These are phyloP conservation scores for Rattus rattus DNA, from an alignment of 2,113 vertebrate genomes.

Conservation along the genomic window DNA sequence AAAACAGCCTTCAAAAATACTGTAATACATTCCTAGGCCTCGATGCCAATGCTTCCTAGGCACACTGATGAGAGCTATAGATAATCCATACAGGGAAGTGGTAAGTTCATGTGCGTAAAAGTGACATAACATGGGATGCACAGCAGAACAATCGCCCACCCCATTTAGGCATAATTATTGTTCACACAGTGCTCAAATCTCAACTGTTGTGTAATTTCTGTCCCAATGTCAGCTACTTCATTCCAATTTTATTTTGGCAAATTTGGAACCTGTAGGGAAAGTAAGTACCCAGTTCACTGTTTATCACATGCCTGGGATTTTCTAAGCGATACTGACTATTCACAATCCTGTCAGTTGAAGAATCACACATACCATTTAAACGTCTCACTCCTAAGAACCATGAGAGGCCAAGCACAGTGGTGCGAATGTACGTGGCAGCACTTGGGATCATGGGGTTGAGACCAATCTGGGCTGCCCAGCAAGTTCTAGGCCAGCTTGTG, in stretches of 20 bases:
- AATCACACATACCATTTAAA: conserved; percentile 68
- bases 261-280: conserved; percentile 66
- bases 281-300: conserved; percentile 52
- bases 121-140: neutral
- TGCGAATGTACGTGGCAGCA: neutral
- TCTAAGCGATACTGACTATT: conserved; percentile 24
- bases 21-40: conserved; percentile 18
- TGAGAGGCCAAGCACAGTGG: neutral
- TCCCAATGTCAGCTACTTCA: conserved; percentile 1
- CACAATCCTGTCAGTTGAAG: conserved; percentile 70
- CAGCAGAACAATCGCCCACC: neutral
- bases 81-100: accelerated
- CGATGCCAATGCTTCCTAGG: neutral
- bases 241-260: conserved; percentile 48
- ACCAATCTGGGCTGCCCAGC: neutral
- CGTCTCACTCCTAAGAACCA: conserved; percentile 63
- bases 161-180: neutral
- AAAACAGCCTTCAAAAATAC: neutral
- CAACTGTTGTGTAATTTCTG: neutral
- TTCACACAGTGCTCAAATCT: neutral
- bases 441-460: neutral
- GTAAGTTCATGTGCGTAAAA: neutral
- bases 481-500: neutral
- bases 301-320: conserved; percentile 63
- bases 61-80: accelerated